Base-by-base conservation (phyloP, 2,888 invertebrate genomes). In the Drosophila nr. perissopoda region DNA sequence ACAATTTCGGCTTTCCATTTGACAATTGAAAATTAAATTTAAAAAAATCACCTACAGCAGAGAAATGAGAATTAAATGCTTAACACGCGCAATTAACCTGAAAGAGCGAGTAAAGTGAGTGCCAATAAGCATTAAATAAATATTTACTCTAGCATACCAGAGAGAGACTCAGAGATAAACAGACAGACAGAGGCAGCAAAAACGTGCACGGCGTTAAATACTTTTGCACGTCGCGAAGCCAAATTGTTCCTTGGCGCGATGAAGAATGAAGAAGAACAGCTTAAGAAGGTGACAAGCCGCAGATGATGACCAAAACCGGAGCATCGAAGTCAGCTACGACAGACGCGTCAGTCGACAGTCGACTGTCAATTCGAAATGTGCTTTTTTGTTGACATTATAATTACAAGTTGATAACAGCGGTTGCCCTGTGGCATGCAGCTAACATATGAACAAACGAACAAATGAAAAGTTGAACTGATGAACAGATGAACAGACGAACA, bases 111-210 rank as follows among this genome's bases (percentile, higher is more conserved):
- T 65, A 69, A 71, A 76, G 89, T 78, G 89, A 87, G 82, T 80
- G 89, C 70, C 82, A 89, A 90, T 88, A 84, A 90, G 82, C 88
- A 84, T 90, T 89, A 81, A 89, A 87, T 89, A 90, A 89, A 89
- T 89, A 85, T 85, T 89, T 84, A 54, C 75, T 46, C 71, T 66
- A 59, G 66, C 76, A 66, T 66, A 54, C 60, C 70, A 74, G 59
- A 52, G 58, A 60, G 42, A 59, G 46, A 27, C 66, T 16, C 59
- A 27, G 52, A 48, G 54, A 64, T 57, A 13, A 52, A 64, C 29
- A 60, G 60, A 64, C 60, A 13, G 56, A 61, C 29, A 60, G 33
- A 4, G 21, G 21, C 21, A 34, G 58, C 34, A 25, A 42, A 48
- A 48, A 80, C 83, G 83, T 80, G 83, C 70, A 56, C 40, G 52